Evolutionary conservation across 1,140 invertebrate species (phyloP).

Genomic region (Drosophila simulans): DNA sequence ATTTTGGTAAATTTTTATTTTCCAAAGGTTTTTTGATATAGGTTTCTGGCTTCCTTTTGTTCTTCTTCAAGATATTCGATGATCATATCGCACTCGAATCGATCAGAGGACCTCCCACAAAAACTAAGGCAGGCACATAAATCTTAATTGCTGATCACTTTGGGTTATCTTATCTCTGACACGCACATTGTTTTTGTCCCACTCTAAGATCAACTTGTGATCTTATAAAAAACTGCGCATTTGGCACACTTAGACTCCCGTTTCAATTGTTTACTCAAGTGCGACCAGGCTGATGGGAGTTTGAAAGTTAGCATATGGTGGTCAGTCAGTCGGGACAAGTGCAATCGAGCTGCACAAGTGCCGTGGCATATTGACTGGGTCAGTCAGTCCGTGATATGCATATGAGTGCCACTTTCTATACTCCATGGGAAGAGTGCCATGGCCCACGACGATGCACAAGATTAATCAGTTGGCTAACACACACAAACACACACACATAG

Average conservation of each 20-base stretch:
- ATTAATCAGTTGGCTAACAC: slow-evolving; percentile 58
- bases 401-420: slow-evolving; percentile 76
- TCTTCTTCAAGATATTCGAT: slow-evolving; percentile 27
- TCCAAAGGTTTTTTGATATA: neutral
- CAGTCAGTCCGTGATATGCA: slow-evolving; percentile 29
- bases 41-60: slow-evolving; percentile 4
- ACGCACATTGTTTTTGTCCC: slow-evolving; percentile 44
- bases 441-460: slow-evolving; percentile 51
- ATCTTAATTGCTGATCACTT: slow-evolving; percentile 63
- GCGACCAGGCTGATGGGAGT: slow-evolving; percentile 22
- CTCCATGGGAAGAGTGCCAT: slow-evolving; percentile 49
- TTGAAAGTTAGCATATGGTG: slow-evolving; percentile 65
- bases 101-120: slow-evolving; percentile 47
- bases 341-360: slow-evolving; percentile 35
- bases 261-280: slow-evolving; percentile 62
- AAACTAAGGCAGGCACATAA: slow-evolving; percentile 53
- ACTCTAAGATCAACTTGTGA: slow-evolving; percentile 26
- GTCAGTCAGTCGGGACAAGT: slow-evolving; percentile 41
- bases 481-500: slow-evolving; percentile 5
- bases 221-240: slow-evolving; percentile 3
- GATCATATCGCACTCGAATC: slow-evolving; percentile 54
- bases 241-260: slow-evolving; percentile 43
- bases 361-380: slow-evolving; percentile 23
- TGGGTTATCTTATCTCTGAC: slow-evolving; percentile 8
- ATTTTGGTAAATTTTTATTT: no score